Evolutionary conservation across 1,140 invertebrate genomes (phyloP).

Genomic region (Aethina tumida): DNA sequence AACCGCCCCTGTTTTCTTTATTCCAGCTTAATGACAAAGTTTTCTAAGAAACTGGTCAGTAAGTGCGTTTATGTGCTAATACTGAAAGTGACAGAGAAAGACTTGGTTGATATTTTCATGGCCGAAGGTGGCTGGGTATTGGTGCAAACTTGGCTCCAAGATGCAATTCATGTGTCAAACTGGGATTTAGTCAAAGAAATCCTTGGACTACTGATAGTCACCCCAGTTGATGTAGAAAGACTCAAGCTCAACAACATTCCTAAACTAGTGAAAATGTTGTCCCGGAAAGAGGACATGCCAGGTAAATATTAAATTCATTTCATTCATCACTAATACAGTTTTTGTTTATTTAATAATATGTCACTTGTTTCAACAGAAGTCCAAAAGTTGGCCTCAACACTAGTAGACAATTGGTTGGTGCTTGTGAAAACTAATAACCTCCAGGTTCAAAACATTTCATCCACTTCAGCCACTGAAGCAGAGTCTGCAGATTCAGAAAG

Average conservation of each 20-base stretch:
- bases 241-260: slow-evolving; percentile 86
- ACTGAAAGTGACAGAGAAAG: slow-evolving; percentile 74
- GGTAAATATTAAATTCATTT: slow-evolving; percentile 48
- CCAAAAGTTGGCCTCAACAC: slow-evolving; percentile 53
- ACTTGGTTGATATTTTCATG: slow-evolving; percentile 81
- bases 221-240: slow-evolving; percentile 80
- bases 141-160: slow-evolving; percentile 78
- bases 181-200: slow-evolving; percentile 78
- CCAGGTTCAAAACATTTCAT: no score
- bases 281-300: slow-evolving; percentile 68
- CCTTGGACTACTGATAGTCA: slow-evolving; percentile 67
- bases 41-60: slow-evolving; percentile 89
- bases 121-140: slow-evolving; percentile 81
- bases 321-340: background rate
- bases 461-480: background rate
- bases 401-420: slow-evolving; percentile 87
- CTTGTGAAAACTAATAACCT: slow-evolving; percentile 68
- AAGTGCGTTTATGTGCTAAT: slow-evolving; percentile 95
- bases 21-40: slow-evolving; percentile 88
- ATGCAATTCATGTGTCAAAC: slow-evolving; percentile 73
- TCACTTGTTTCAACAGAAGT: slow-evolving; percentile 23
- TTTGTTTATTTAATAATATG: slow-evolving; percentile 1
- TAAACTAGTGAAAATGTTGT: slow-evolving; percentile 80
- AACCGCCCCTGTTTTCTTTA: slow-evolving; percentile 27
- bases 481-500: slow-evolving; percentile 41